Conservation (phyloP, 1,140 invertebrate species). For the Hypsibius dujardini region DNA sequence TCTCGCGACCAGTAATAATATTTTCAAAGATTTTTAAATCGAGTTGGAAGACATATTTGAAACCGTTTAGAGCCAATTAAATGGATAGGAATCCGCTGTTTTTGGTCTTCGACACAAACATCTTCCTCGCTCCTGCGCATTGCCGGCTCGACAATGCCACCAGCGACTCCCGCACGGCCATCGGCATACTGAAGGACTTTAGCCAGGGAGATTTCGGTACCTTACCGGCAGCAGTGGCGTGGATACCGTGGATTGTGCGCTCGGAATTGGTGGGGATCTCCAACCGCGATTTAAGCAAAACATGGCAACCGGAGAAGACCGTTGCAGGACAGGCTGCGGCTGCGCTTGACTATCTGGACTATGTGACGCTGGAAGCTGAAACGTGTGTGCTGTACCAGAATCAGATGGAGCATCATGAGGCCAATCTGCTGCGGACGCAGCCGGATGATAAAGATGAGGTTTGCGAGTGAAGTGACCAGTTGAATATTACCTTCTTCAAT, state of each 20-base stretch:
- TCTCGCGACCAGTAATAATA: too few relatives aligned
- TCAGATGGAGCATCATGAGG: neutral
- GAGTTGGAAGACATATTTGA: too few relatives aligned
- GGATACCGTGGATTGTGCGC: neutral
- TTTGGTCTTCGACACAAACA: slow-evolving; percentile 3
- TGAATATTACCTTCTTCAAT: too few relatives aligned
- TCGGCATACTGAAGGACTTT: neutral
- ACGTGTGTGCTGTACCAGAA: neutral
- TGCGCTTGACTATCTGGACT: neutral
- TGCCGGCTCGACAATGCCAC: neutral
- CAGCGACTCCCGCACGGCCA: neutral
- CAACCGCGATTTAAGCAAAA: neutral
- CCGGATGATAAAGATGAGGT: neutral
- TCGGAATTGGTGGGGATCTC: slow-evolving; percentile 9
- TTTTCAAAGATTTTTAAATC: too few relatives aligned
- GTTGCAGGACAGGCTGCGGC: neutral
- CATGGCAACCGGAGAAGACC: neutral
- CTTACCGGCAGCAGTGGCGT: neutral
- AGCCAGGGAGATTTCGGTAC: neutral
- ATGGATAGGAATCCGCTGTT: neutral
- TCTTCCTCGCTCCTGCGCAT: neutral
- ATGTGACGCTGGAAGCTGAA: neutral
- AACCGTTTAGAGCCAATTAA: too few relatives aligned
- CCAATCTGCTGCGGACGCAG: neutral
- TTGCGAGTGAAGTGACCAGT: too few relatives aligned